Conservation (phyloP, 2,113 vertebrate species). For the Rhabdornis inornatus region DNA sequence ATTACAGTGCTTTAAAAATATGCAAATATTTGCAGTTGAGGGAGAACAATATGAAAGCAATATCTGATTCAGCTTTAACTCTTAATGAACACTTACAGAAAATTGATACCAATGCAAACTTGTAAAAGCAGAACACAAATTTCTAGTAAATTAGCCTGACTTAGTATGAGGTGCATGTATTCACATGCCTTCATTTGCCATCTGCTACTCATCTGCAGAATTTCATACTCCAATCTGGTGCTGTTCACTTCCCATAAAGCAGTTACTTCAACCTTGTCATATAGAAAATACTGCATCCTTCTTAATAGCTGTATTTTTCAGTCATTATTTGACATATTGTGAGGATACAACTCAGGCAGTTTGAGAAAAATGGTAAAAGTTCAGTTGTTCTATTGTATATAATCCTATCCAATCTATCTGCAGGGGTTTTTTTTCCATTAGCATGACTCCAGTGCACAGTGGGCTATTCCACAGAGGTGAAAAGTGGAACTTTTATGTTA, state of each 20-base stretch:
- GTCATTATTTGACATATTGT: neutral
- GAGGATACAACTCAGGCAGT: neutral
- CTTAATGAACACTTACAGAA: neutral
- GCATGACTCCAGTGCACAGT: neutral
- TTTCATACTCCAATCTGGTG: conserved; percentile 14
- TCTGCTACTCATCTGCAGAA: conserved; percentile 49
- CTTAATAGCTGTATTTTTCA: neutral
- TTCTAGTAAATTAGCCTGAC: neutral
- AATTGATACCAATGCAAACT: neutral
- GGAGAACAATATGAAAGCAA: neutral
- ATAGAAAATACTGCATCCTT: neutral
- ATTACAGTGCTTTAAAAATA: neutral
- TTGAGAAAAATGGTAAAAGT: neutral
- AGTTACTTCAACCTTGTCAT: neutral
- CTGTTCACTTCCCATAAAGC: neutral
- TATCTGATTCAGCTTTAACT: conserved; percentile 4
- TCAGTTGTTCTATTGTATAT: neutral
- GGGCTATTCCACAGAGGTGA: neutral
- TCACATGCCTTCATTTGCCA: conserved; percentile 52
- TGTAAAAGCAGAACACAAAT: neutral
- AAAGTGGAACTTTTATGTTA: neutral
- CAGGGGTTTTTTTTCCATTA: neutral
- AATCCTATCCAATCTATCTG: neutral
- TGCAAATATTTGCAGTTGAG: neutral
- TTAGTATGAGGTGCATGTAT: conserved; percentile 13